A percentile compares a stretch with the other conserved stretches of the same genome.
Evolutionary conservation across 2,797 vertebrate species (phyloP).

Genomic region (Oryzias dopingdopingensis): DNA sequence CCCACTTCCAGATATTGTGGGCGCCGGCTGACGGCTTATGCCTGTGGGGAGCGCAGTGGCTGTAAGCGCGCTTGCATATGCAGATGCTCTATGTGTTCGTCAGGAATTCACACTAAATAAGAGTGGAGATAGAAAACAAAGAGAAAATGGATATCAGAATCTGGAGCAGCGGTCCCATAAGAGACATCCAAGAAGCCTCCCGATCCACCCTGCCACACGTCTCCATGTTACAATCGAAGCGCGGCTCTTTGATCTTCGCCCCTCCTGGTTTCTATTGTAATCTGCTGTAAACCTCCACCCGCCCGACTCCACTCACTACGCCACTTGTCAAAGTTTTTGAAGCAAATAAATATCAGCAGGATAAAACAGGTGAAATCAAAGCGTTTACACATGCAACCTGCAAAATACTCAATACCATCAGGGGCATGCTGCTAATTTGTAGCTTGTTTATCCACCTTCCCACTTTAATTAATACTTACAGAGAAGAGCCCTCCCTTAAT

Average conservation of each 20-base stretch:
- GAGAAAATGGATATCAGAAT: constrained; percentile 71
- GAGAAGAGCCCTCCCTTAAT: constrained; percentile 22
- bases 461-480: constrained; percentile 59
- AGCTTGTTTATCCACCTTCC: constrained; percentile 66
- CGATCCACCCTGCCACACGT: constrained; percentile 6
- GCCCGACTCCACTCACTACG: constrained; percentile 17
- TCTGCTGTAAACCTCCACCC: constrained; percentile 45
- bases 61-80: constrained; percentile 21
- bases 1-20: constrained; percentile 62
- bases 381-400: constrained; percentile 64
- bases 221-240: constrained; percentile 70
- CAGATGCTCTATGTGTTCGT: constrained; percentile 37
- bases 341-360: constrained; percentile 35
- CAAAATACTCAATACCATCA: constrained; percentile 49
- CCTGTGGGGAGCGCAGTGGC: constrained; percentile 37
- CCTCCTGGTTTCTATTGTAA: constrained; percentile 63
- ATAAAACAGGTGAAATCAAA: constrained; percentile 47
- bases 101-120: constrained; percentile 64
- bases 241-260: constrained; percentile 71
- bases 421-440: constrained; percentile 63
- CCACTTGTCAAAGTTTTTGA: constrained; percentile 21
- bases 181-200: constrained; percentile 56
- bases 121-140: constrained; percentile 71
- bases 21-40: constrained; percentile 49
- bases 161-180: constrained; percentile 71